Percentiles rank a stretch among this genome's conserved stretches.
These are phyloP conservation scores for Scrobipalpa costella DNA, from an alignment of 2,888 invertebrate genomes.

Conservation along the genomic window DNA sequence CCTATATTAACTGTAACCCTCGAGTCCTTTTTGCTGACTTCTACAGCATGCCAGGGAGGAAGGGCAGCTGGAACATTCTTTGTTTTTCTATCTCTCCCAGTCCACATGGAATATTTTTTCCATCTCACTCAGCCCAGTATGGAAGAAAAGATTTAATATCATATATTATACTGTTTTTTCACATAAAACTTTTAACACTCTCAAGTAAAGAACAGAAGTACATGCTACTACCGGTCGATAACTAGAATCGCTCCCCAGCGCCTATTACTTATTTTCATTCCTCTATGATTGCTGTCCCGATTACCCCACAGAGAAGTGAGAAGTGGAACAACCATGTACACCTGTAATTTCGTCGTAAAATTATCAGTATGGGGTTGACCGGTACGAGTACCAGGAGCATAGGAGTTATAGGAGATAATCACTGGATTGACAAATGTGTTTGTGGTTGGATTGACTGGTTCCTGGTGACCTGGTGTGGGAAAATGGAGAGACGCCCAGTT, in stretches of 20 bases:
- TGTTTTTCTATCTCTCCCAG: no score
- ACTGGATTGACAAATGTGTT: slow-evolving; percentile 16
- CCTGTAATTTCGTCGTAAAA: slow-evolving; percentile 34
- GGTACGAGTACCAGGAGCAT: slow-evolving; percentile 5
- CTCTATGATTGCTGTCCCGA: slow-evolving; percentile 59
- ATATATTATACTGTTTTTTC: no score
- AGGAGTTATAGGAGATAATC: slow-evolving; percentile 6
- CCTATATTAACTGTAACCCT: no score
- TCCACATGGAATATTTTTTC: no score
- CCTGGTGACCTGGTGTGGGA: slow-evolving; percentile 17
- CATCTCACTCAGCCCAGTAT: no score
- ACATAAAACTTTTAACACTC: neutral
- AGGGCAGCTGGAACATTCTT: no score
- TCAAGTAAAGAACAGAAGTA: neutral
- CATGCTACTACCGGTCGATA: neutral
- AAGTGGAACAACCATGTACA: slow-evolving; percentile 39
- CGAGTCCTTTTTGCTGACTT: no score
- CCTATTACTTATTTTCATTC: slow-evolving; percentile 55
- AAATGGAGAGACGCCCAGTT: slow-evolving; percentile 9
- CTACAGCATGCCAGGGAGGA: no score
- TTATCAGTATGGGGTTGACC: slow-evolving; percentile 29
- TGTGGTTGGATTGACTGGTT: slow-evolving; percentile 1
- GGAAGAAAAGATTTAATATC: no score
- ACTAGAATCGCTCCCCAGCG: slow-evolving; percentile 16
- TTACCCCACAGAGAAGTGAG: slow-evolving; percentile 44